Conservation (phyloP, 1,140 invertebrate genomes). For the Drosophila arawakana region DNA sequence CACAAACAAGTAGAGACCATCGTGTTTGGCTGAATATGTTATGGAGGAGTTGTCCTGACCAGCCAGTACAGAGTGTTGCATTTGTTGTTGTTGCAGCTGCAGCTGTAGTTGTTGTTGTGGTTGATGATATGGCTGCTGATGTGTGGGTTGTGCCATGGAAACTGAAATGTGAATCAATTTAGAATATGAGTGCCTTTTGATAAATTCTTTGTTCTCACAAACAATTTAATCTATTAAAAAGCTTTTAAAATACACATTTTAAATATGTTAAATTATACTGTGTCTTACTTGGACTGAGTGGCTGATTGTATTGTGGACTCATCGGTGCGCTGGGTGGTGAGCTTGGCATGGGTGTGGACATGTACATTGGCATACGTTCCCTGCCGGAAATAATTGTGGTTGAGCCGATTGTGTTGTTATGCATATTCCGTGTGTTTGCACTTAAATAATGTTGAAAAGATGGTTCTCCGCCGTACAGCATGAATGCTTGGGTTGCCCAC, state of each 20-base stretch:
- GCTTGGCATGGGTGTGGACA: constrained; percentile 82
- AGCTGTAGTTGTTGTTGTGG: too few relatives aligned
- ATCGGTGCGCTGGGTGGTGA: constrained; percentile 15
- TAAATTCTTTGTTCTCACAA: too few relatives aligned
- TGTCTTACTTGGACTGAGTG: constrained; percentile 73
- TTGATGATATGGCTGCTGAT: constrained; percentile 56
- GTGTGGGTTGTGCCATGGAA: constrained; percentile 51
- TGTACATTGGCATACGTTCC: constrained; percentile 65
- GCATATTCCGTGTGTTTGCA: constrained; percentile 50
- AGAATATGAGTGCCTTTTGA: neutral
- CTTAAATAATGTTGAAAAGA: constrained; percentile 56
- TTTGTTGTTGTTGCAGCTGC: constrained; percentile 47
- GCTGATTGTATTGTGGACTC: constrained; percentile 49
- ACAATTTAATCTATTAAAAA: too few relatives aligned
- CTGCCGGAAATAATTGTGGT: constrained; percentile 20
- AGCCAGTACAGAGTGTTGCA: constrained; percentile 28
- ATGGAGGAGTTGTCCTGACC: constrained; percentile 56
- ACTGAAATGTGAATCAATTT: neutral
- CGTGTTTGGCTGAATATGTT: constrained; percentile 90
- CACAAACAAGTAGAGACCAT: constrained; percentile 96
- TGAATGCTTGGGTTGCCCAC: constrained; percentile 96
- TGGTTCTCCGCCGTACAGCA: constrained; percentile 94
- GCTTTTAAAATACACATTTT: too few relatives aligned
- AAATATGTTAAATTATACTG: too few relatives aligned
- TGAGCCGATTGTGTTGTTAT: constrained; percentile 45